phyloP scores from a whole-genome alignment of 35 echinoderm and acorn worm genomes.

The Ophiothrix spiculata region DNA sequence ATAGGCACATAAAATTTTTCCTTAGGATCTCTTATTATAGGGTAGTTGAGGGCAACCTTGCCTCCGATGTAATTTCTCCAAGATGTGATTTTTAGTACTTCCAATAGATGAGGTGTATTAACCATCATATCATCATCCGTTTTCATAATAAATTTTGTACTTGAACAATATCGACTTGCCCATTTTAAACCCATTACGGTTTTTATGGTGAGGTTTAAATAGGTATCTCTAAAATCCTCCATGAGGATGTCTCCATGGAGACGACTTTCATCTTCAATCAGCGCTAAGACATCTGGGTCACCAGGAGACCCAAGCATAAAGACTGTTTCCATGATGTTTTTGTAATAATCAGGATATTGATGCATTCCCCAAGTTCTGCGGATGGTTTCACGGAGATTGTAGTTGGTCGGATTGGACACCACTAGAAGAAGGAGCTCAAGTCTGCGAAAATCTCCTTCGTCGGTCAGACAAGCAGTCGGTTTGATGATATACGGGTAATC shows the following conservation, averaged over 20 bases:
- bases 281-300: neutral
- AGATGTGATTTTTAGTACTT: conserved; percentile 26
- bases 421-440: conserved; percentile 33
- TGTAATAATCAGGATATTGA: neutral
- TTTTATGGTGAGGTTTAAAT: conserved; percentile 84
- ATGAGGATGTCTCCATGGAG: conserved; percentile 61
- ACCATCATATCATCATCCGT: conserved; percentile 85
- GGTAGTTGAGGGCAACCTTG: conserved; percentile 27
- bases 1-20: conserved; percentile 73
- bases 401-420: conserved; percentile 24
- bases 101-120: conserved; percentile 38
- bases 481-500: conserved; percentile 47
- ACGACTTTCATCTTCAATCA: conserved; percentile 21
- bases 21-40: conserved; percentile 40
- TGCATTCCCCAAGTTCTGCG: conserved; percentile 42
- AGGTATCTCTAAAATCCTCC: conserved; percentile 77
- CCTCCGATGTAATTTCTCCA: conserved; percentile 36
- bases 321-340: neutral
- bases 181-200: conserved; percentile 91
- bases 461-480: neutral
- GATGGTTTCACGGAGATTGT: conserved; percentile 26
- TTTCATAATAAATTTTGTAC: conserved; percentile 80
- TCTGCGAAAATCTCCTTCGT: neutral
- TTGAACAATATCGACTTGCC: conserved; percentile 60
- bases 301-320: conserved; percentile 25